Base-by-base conservation (phyloP, 2,797 vertebrate species). In the Poeciliopsis turneri region DNA sequence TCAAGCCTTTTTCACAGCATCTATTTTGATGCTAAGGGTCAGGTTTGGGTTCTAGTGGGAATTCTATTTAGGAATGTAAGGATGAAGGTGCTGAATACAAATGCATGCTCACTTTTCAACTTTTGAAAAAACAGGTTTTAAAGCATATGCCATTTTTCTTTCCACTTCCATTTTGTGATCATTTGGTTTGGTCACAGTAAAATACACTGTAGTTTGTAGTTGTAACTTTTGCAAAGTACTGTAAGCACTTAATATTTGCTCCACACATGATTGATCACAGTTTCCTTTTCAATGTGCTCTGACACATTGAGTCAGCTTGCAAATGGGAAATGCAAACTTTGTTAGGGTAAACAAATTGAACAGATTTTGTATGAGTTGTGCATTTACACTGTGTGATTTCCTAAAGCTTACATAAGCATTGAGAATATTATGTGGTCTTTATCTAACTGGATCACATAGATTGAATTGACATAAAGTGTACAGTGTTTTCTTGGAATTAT, bases 251-350 rank as follows among this genome's bases (percentile, higher is more conserved):
- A 8, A 46, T 70, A 25, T 28, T 46, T 3, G 25, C 45, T 53
- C 25, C 23, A 51, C 46, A 39, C 12, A 39, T 23, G 68, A 76
- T 83, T 86, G 69, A 51, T 86, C 43, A 68, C 49, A 70, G 4
- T 78, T 80, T 86, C 47, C 72, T 79, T 75, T 79, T 64, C 69
- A 23, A 80, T 82, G 72, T 25, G 79, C 90, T 90, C 87, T 87
- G 78, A 83, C 81, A 84, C 61, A 76, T 70, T 59, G 80, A 61
- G 36, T 82, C 59, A 81, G 61, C 86, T 90, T 87, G 59, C 78
- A 87, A 88, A 82, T 41, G 47, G 81, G 57, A 85, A 79, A 78
- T 10, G 20, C 15, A 76, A 43, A 79, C 41, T 82, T 85, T 86
- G 79, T 72, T 72, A 51, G 76, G 43, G 66, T 55, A 74, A 82